Evolutionary conservation across 2,113 vertebrate species (phyloP), one percentile per base, ranked within the genome.

Genomic region (Zosterops borbonicus): DNA sequence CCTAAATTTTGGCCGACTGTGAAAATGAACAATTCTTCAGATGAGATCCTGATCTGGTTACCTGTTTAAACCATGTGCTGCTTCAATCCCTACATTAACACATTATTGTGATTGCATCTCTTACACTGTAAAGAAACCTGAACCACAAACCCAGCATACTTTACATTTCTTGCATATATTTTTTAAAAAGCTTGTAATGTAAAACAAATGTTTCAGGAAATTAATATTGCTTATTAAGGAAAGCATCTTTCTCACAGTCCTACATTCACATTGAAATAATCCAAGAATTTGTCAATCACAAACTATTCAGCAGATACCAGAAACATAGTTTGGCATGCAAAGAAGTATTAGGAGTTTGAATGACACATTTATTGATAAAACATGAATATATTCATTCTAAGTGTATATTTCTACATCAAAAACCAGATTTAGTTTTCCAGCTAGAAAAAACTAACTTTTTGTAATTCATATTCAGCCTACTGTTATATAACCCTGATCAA

Each of bases 211-310:
- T 31, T 62, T 89, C 69, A 74, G 28, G 11, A 81, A 90, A 92
- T 67, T 81, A 81, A 39, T 94, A 85, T 9, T 86, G 31, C 55
- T 83, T 80, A 74, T 77, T 90, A 94, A 87, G 21, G 59, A 91
- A 90, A 70, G 41, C 14, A 69, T 90, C 86, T 92, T 95, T 95
- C 82, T 96, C 69, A 74, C 50, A 95, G 92, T 96, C 88, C 95
- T 94, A 96, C 94, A 96, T 96, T 96, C 96, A 83, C 68, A 97
- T 90, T 89, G 90, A 97, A 97, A 86, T 86, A 94, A 92, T 60
- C 74, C 93, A 95, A 83, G 50, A 94, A 96, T 94, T 96, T 97
- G 89, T 87, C 97, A 97, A 96, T 95, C 95, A 97, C 87, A 94
- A 97, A 94, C 75, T 95, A 96, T 85, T 97, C 92, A 96, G 83